phyloP scores from a whole-genome alignment of 2,888 invertebrate species.

The Hypena proboscidalis region DNA sequence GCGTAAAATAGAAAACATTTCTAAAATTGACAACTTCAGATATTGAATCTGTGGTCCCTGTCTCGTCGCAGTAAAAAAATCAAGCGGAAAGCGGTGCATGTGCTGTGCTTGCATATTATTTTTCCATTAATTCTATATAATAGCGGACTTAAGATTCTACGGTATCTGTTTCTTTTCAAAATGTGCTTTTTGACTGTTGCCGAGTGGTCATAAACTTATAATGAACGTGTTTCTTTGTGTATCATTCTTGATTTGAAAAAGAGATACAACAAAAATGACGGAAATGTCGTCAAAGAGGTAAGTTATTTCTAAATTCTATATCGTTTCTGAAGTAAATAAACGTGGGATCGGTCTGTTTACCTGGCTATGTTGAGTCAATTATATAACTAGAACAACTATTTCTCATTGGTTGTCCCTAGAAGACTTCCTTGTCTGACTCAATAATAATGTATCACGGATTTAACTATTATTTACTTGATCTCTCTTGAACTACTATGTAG shows the following conservation, averaged over 20 bases:
- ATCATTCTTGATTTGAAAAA: slow-evolving; percentile 49
- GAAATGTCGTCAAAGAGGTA: slow-evolving; percentile 82
- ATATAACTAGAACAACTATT: slow-evolving; percentile 21
- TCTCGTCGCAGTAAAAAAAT: slow-evolving; percentile 38
- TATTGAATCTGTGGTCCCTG: slow-evolving; percentile 39
- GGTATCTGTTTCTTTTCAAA: slow-evolving; percentile 30
- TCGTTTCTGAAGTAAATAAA: not conserved
- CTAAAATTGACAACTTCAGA: slow-evolving; percentile 31
- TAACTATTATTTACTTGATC: not conserved
- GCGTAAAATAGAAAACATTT: slow-evolving; percentile 18
- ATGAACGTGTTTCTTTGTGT: slow-evolving; percentile 60
- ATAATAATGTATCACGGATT: slow-evolving; percentile 11
- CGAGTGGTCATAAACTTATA: slow-evolving; percentile 42
- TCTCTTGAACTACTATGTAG: not conserved
- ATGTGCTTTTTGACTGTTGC: slow-evolving; percentile 40
- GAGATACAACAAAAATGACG: slow-evolving; percentile 70
- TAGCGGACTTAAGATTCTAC: slow-evolving; percentile 27
- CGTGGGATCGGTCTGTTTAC: slow-evolving; percentile 17
- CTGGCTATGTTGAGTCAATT: slow-evolving; percentile 18
- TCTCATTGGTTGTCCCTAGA: slow-evolving; percentile 10
- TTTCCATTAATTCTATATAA: slow-evolving; percentile 31
- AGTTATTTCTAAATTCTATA: slow-evolving; percentile 37
- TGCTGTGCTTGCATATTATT: slow-evolving; percentile 42
- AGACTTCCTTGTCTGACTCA: slow-evolving; percentile 10
- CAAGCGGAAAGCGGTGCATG: slow-evolving; percentile 44